Evolutionary conservation across 2,888 invertebrate genomes (phyloP), one percentile per base, ranked within the genome.

Genomic region (Papilio elwesi): DNA sequence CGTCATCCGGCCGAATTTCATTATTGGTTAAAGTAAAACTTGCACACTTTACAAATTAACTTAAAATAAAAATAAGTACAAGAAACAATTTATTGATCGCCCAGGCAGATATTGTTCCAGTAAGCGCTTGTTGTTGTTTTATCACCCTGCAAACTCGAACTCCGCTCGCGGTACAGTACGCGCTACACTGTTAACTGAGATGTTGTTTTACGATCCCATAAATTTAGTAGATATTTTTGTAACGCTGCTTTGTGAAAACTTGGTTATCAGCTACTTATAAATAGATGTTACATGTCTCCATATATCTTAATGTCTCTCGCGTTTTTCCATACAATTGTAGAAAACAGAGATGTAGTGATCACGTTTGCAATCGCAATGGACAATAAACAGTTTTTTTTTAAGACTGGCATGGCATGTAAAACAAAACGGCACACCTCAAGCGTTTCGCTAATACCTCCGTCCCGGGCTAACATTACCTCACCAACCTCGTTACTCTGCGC

Each of bases 61-160:
- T 26, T 49, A 10, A 26, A 64, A 64, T 26, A 49, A 48, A 64
- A 64, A 15, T 63, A 55, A 55, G 16, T 10, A 64, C 16, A 64
- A 16, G 48, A 64, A 64, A 63, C 47, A 63, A 64, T 64, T 43
- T 49, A 64, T 48, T 49, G 64, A 49, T 64, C 48, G 48, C 64
- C 16, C 12, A 26, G 16, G 16, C 48, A 48, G 26, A 64, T 64
- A 64, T 63, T 63, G 63, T 49, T 12, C 48, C 48, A 13, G 48
- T 64, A 12, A 16, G 43, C 64, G 13, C 5, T 15, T 38, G 47
- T 62, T 38, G 47, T 62, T 63, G 64, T 64, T 64, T 64, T 64
- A 64, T 64, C 64, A 64, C 64, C 64, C 49, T 12, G 59, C 59
- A 59, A 59, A 59, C 59, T 59, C 59, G 59, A 59, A 59, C n/a